Percentiles rank a stretch among this genome's conserved stretches.
Conservation (phyloP, 1,140 invertebrate species). For the Sitophilus oryzae region DNA sequence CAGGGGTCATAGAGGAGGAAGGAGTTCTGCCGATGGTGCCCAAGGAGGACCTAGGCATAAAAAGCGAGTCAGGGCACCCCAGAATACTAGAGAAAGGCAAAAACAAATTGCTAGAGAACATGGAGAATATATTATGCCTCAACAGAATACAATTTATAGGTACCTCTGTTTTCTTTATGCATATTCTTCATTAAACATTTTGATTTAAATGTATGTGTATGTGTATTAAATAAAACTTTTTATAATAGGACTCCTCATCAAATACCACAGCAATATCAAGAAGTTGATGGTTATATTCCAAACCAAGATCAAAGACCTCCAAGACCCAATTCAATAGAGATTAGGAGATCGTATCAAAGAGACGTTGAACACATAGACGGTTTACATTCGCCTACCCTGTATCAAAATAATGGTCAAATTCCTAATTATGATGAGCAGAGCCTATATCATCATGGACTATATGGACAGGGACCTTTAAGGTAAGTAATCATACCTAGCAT, state of each 20-base stretch:
- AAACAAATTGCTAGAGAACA: slow-evolving; percentile 74
- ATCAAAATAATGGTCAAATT: slow-evolving; percentile 33
- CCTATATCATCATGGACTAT: slow-evolving; percentile 41
- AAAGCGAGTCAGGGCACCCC: slow-evolving; percentile 75
- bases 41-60: slow-evolving; percentile 60
- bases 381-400: slow-evolving; percentile 40
- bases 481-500: background rate
- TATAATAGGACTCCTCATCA: slow-evolving; percentile 39
- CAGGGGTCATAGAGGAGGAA: slow-evolving; percentile 14
- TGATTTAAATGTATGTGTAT: too few relatives aligned
- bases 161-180: background rate
- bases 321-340: slow-evolving; percentile 70
- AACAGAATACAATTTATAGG: slow-evolving; percentile 49
- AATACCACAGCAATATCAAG: slow-evolving; percentile 24
- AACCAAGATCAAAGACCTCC: slow-evolving; percentile 51
- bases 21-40: slow-evolving; percentile 45
- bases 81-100: slow-evolving; percentile 80
- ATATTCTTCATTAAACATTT: too few relatives aligned
- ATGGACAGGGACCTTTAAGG: slow-evolving; percentile 36
- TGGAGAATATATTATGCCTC: slow-evolving; percentile 79
- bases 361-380: slow-evolving; percentile 53
- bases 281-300: slow-evolving; percentile 36
- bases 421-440: slow-evolving; percentile 39
- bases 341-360: slow-evolving; percentile 58
- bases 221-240: background rate